Base-by-base conservation (phyloP, 2,888 invertebrate species). In the Sicus ferrugineus region DNA sequence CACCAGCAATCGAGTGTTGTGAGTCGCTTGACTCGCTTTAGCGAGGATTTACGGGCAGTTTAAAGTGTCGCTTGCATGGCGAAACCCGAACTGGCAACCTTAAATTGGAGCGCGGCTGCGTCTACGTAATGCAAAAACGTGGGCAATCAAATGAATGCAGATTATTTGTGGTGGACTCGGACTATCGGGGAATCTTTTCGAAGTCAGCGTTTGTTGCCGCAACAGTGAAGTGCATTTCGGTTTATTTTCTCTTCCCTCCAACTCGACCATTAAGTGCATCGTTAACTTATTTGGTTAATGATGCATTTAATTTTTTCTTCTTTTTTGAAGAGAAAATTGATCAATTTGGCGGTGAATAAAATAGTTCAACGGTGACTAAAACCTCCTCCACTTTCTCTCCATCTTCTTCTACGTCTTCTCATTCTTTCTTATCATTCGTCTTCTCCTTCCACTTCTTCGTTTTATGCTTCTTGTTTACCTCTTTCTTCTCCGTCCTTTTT, bases 11-110 rank as follows among this genome's bases (percentile, higher is more conserved):
- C 19, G 50, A 23, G 19, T 52, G 50, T 4, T 21, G 50, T 21
- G 21, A 21, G 1, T 52, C 50, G 9, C 50, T n/a, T 23, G 21
- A 2, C 11, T 6, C 0, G 50, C 23, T 19, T 48, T 34, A 34
- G 9, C 21, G 28, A 54, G 28, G 26, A 26, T 16, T 26, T 28
- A 3, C 23, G 50, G 21, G 31, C 59, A 59, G 48, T 59, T 67
- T 58, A 14, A 59, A 67, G 46, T 67, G 67, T 67, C 67, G 58
- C 59, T 48, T 30, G n/a, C 3, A 46, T n/a, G 46, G 28, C 28
- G 54, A 21, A 38, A 52, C 54, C n/a, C 56, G 26, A 38, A n/a
- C n/a, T n/a, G n/a, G n/a, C n/a, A n/a, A n/a, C n/a, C n/a, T n/a
- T 26, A 28, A 56, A 56, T 7, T 28, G 52, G 52, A 11, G 34